A percentile compares a stretch with the other conserved stretches of the same genome.
phyloP scores from a whole-genome alignment of 2,888 invertebrate species.

The Cataglyphis livida region DNA sequence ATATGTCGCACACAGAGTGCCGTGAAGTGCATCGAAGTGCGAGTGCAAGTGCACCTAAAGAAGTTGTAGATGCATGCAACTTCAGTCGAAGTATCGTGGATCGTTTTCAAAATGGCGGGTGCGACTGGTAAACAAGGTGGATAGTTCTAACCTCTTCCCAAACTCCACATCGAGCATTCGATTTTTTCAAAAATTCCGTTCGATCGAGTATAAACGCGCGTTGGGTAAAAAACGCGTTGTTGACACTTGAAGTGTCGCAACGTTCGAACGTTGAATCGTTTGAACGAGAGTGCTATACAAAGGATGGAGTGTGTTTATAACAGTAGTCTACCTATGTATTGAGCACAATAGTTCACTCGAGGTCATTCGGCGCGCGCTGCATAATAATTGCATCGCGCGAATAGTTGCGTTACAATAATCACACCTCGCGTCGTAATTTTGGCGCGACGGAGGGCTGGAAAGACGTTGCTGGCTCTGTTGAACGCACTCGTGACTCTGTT shows the following conservation, averaged over 20 bases:
- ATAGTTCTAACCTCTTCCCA: slow-evolving; percentile 79
- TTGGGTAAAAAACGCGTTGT: background rate
- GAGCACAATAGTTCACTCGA: slow-evolving; percentile 77
- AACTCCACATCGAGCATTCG: slow-evolving; percentile 28
- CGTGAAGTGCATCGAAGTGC: background rate
- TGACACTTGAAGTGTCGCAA: background rate
- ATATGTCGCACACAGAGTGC: background rate
- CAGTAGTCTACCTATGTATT: slow-evolving; percentile 73
- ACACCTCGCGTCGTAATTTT: background rate
- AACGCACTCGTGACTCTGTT: slow-evolving; percentile 2
- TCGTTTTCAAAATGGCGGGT: slow-evolving; percentile 80
- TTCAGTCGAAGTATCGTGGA: background rate
- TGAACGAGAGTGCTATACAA: background rate
- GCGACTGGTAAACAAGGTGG: slow-evolving; percentile 81
- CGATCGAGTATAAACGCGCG: background rate
- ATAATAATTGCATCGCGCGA: slow-evolving; percentile 26
- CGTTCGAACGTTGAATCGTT: background rate
- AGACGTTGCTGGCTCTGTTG: background rate
- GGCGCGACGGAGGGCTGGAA: background rate
- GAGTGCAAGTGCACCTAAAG: background rate
- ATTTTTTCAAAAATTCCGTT: background rate
- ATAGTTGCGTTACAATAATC: background rate
- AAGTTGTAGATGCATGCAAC: background rate
- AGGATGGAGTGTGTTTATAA: slow-evolving; percentile 75
- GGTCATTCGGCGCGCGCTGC: slow-evolving; percentile 61